Evolutionary conservation across 2,888 invertebrate species (phyloP).

Genomic region (Poecilus cupreus): DNA sequence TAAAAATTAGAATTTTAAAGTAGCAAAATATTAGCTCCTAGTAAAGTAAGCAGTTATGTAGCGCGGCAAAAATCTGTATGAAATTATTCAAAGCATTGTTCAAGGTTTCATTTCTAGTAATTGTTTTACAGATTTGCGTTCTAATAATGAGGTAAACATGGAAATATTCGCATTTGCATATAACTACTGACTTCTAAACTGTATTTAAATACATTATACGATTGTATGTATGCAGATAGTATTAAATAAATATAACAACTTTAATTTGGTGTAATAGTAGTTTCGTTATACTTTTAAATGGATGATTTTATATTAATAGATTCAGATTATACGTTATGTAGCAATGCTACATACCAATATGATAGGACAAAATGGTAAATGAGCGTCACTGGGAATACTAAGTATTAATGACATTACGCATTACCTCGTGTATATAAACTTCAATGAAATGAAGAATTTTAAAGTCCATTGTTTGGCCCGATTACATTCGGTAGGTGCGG

Average conservation of each 20-base stretch:
- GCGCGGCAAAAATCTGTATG: neutral
- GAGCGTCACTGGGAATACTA: neutral
- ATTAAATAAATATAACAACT: neutral
- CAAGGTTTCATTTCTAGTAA: conserved; percentile 48
- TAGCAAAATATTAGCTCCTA: no score
- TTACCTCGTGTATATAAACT: no score
- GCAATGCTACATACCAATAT: conserved; percentile 1
- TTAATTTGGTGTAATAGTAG: conserved; percentile 19
- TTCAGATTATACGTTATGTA: conserved; percentile 2
- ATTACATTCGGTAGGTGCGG: no score
- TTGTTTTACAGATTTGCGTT: conserved; percentile 20
- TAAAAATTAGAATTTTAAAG: neutral
- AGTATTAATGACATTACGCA: neutral
- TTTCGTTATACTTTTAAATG: conserved; percentile 30
- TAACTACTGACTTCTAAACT: conserved; percentile 19
- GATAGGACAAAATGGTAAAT: neutral
- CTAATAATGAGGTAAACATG: conserved; percentile 48
- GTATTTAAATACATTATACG: conserved; percentile 35
- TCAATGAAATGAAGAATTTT: no score
- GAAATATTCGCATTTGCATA: conserved; percentile 41
- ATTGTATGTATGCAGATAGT: conserved; percentile 36
- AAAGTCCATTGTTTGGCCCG: no score
- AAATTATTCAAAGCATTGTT: neutral
- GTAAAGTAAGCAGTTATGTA: neutral
- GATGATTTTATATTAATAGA: conserved; percentile 13